These are phyloP conservation scores for Theocolax elegans DNA, from an alignment of 1,140 invertebrate species.

Conservation along the genomic window DNA sequence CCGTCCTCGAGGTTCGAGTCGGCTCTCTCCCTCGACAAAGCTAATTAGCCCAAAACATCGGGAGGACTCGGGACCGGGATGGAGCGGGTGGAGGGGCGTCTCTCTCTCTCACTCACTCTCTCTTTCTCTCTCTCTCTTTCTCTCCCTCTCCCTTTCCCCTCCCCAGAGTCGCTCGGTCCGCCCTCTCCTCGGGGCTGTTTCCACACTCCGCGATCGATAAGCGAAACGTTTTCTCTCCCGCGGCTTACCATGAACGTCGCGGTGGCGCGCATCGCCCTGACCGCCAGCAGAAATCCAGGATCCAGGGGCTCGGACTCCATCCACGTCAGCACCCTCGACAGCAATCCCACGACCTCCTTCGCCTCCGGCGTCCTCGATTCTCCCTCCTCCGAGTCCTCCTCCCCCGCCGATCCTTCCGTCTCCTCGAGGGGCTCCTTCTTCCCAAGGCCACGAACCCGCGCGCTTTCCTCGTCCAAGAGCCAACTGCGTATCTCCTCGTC, in stretches of 20 bases:
- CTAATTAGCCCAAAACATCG: slow-evolving; percentile 27
- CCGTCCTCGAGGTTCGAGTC: not conserved
- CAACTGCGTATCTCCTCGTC: slow-evolving; percentile 62
- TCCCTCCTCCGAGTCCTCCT: slow-evolving; percentile 45
- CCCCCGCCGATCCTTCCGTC: slow-evolving; percentile 42
- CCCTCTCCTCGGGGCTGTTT: not conserved
- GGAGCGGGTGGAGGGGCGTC: not conserved
- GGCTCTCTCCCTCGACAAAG: slow-evolving; percentile 1
- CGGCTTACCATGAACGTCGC: slow-evolving; percentile 61
- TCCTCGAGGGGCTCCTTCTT: slow-evolving; percentile 47
- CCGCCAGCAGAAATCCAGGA: slow-evolving; percentile 65
- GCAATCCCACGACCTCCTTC: slow-evolving; percentile 61
- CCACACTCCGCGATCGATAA: slow-evolving; percentile 46
- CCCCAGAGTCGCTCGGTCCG: too few relatives aligned
- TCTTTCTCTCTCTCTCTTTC: not conserved
- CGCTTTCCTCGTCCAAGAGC: slow-evolving; percentile 58
- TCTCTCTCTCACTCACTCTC: too few relatives aligned
- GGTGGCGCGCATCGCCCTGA: slow-evolving; percentile 66
- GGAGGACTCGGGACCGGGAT: not conserved
- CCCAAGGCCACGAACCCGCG: slow-evolving; percentile 47
- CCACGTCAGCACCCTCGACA: slow-evolving; percentile 67
- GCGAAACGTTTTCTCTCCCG: slow-evolving; percentile 41
- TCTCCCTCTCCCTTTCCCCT: not conserved
- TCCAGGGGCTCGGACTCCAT: slow-evolving; percentile 70
- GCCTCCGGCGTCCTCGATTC: slow-evolving; percentile 55